phyloP scores from a whole-genome alignment of 2,797 vertebrate genomes.

The Glyptemys insculpta region DNA sequence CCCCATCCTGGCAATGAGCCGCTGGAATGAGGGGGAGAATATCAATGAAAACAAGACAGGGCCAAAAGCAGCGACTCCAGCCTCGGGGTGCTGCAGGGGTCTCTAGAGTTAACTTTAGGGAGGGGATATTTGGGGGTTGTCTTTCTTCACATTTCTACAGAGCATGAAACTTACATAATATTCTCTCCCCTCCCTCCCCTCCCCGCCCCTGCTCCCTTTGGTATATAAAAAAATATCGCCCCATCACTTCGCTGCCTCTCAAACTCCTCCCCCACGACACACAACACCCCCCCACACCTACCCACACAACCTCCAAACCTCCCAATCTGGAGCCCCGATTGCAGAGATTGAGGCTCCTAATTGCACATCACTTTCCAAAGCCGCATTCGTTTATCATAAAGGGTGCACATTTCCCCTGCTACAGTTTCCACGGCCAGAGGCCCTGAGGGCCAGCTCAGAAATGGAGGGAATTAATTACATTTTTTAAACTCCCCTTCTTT shows the following conservation, averaged over 20 bases:
- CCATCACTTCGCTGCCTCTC: background rate
- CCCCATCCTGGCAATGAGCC: too few relatives aligned
- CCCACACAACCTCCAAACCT: background rate
- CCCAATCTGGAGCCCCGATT: constrained; percentile 40
- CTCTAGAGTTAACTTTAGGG: accelerated
- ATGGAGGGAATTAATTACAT: constrained; percentile 99
- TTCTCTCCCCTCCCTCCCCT: background rate
- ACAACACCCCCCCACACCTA: background rate
- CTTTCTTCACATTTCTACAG: background rate
- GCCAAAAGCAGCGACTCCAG: background rate
- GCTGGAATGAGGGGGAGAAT: background rate
- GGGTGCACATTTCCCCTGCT: constrained; percentile 96
- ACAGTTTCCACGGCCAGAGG: constrained; percentile 88
- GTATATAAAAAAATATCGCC: accelerated
- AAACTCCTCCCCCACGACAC: accelerated
- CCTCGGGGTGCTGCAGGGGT: background rate
- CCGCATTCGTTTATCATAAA: constrained; percentile 95
- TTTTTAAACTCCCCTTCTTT: constrained; percentile 92
- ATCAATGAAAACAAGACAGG: background rate
- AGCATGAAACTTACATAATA: background rate
- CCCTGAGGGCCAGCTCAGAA: constrained; percentile 94
- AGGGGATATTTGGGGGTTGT: background rate
- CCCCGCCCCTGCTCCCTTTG: background rate
- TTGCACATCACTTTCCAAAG: constrained; percentile 78
- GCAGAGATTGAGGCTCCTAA: constrained; percentile 73